Base-by-base conservation (phyloP, 2,113 vertebrate species). In the Dryoscopus gambensis region DNA sequence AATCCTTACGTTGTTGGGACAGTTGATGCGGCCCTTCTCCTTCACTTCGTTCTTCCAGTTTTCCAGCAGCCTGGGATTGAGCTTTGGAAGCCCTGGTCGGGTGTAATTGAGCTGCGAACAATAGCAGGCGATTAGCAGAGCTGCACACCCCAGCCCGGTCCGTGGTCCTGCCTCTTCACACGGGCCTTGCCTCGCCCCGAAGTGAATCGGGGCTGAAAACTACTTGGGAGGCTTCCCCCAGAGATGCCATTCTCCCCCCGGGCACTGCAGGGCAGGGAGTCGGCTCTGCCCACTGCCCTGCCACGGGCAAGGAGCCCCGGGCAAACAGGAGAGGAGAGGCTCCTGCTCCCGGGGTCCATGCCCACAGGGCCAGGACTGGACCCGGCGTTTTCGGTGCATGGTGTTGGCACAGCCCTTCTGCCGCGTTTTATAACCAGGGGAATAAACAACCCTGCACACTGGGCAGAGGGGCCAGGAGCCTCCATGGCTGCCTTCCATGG, bases 11-110 rank as follows among this genome's bases (percentile, higher is more conserved):
- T 98, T 97, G 67, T 99, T 99, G 68, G 98, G 99, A 95, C 99
- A 99, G 98, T 98, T 99, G 97, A 99, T 98, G 76, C 99, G 99
- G 70, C 99, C 99, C 76, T 99, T 99, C 95, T 99, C 99, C 95
- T 99, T 99, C 92, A 99, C 99, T 95, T 99, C 98, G 0, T 98
- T 99, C 98, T 99, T 99, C 99, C 99, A 99, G 9, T 96, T 97
- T 91, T 99, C 99, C 88, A 99, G 93, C 47, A 99, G 98, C 96
- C 98, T 98, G 2, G 99, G 98, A 91, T 98, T 99, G 95, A 99
- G 99, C 67, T 98, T 99, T n/a, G 99, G 99, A 70, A 99, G 99
- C 40, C 99, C 99, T 1, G 99, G 99, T 5, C 99, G 98, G 13
- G 99, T 99, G 96, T 99, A 99, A 97, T 99, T 99, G 84, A 99